Evolutionary conservation across 2,113 vertebrate species (phyloP).

Genomic region (Lontra canadensis): DNA sequence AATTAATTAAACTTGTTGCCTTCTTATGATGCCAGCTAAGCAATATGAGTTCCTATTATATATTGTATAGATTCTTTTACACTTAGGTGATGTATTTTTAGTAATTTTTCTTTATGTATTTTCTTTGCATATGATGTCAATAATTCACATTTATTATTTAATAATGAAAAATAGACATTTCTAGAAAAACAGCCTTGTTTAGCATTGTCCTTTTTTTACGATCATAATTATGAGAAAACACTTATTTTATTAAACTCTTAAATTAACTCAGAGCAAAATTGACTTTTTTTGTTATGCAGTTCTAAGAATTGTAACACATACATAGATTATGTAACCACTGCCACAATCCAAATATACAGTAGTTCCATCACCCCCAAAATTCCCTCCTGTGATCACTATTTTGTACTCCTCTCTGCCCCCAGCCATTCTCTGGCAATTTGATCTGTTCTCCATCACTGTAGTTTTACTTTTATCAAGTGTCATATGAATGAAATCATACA

Average conservation of each 20-base stretch:
- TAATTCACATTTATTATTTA: not conserved
- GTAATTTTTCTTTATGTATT: not conserved
- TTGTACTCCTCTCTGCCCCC: no score
- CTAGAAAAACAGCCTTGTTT: not conserved
- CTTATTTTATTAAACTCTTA: no score
- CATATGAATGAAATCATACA: not conserved
- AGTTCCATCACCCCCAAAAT: not conserved
- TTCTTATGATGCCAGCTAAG: not conserved
- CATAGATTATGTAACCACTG: not conserved
- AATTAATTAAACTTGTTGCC: not conserved
- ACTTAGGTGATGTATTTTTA: not conserved
- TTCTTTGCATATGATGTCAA: not conserved
- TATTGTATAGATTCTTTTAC: not conserved
- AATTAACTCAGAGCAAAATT: not conserved
- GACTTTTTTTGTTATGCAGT: not conserved
- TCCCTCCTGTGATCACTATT: not conserved
- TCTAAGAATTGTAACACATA: not conserved
- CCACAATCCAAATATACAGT: not conserved
- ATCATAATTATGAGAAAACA: not conserved
- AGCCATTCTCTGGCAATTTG: not conserved
- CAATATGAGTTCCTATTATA: not conserved
- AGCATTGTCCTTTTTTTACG: not conserved
- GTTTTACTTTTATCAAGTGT: not conserved
- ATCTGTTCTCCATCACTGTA: not conserved
- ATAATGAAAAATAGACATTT: not conserved